A percentile compares a stretch with the other conserved stretches of the same genome.
These are phyloP conservation scores for Lydus trimaculatus DNA, from an alignment of 2,888 invertebrate genomes.

Conservation along the genomic window DNA sequence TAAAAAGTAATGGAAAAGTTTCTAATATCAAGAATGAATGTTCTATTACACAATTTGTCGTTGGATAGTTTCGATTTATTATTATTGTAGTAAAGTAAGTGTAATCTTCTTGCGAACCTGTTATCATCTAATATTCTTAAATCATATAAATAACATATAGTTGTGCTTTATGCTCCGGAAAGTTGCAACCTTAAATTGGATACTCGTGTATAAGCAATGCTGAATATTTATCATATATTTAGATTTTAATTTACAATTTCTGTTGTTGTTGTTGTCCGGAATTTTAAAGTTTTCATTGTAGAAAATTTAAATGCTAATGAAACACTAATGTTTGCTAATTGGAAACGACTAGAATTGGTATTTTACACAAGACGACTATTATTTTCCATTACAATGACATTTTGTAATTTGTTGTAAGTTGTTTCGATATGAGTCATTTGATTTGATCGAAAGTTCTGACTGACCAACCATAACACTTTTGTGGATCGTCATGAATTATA, in stretches of 20 bases:
- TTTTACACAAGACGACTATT: too few species aligned
- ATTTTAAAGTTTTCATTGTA: too few species aligned
- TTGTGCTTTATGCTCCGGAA: neutral
- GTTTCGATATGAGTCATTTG: too few species aligned
- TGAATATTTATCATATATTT: neutral
- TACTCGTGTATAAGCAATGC: neutral
- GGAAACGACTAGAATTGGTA: too few species aligned
- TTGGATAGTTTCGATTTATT: neutral
- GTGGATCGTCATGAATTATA: neutral
- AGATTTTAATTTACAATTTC: too few species aligned
- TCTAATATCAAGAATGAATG: neutral
- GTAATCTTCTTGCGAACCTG: neutral
- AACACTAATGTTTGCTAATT: too few species aligned
- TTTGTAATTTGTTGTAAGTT: too few species aligned
- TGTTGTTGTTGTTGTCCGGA: too few species aligned
- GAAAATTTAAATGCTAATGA: too few species aligned
- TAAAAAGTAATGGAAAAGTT: neutral
- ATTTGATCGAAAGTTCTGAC: too few species aligned
- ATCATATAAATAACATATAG: neutral
- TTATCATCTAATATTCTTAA: conserved; percentile 5
- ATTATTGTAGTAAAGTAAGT: neutral
- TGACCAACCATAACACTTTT: neutral
- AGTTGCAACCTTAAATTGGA: neutral
- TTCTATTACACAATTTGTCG: neutral
- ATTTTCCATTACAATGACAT: too few species aligned